Conservation (phyloP, 1,140 invertebrate species). For the Zaprionus ornatus region DNA sequence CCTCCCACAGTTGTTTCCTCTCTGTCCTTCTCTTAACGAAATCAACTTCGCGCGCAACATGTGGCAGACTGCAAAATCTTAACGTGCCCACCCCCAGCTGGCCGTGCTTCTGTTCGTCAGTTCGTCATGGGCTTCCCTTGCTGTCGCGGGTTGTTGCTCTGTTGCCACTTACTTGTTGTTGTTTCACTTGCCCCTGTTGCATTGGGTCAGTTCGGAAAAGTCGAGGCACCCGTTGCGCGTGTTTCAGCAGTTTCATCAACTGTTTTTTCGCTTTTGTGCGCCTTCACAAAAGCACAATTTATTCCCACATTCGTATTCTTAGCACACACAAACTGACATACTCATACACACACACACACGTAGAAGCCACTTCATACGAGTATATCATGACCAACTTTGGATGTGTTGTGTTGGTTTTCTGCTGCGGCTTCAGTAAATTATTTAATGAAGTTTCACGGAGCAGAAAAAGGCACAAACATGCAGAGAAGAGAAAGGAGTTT, state of each 20-base stretch:
- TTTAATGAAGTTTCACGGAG: constrained; percentile 56
- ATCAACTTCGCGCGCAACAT: constrained; percentile 12
- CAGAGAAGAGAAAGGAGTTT: constrained; percentile 21
- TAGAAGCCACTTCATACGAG: constrained; percentile 55
- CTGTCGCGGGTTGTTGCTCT: constrained; percentile 42
- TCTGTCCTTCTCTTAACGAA: background rate
- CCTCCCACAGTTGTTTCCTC: background rate
- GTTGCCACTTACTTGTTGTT: constrained; percentile 52
- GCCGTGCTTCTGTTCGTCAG: constrained; percentile 19
- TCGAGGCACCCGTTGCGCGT: constrained; percentile 7
- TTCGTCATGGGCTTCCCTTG: constrained; percentile 57
- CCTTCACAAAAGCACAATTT: constrained; percentile 32
- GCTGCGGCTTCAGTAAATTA: constrained; percentile 43
- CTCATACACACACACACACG: constrained; percentile 3
- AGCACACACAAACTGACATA: constrained; percentile 17
- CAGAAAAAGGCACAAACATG: constrained; percentile 42
- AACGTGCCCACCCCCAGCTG: constrained; percentile 29
- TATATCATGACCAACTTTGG: constrained; percentile 54
- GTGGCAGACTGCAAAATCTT: constrained; percentile 30
- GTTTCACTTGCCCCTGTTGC: constrained; percentile 69
- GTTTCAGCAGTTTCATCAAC: constrained; percentile 36
- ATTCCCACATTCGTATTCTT: constrained; percentile 42
- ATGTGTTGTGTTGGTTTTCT: constrained; percentile 18
- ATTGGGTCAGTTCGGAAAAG: constrained; percentile 52
- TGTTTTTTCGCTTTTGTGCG: constrained; percentile 45